These are phyloP conservation scores for Lamellibrachia luymesi DNA, from an alignment of 1,140 invertebrate species.

Conservation along the genomic window DNA sequence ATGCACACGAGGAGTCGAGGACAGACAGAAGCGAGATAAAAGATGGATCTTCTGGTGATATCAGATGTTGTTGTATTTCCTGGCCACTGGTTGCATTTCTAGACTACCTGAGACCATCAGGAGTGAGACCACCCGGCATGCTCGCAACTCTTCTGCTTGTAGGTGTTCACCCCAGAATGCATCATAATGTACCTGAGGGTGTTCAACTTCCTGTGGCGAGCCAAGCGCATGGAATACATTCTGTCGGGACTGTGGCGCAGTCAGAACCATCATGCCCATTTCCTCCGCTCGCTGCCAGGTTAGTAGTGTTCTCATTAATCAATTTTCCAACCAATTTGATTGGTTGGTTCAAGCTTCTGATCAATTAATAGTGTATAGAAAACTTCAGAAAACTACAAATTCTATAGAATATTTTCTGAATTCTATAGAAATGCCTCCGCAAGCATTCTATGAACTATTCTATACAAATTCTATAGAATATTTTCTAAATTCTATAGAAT, in stretches of 20 bases:
- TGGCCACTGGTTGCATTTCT: background rate
- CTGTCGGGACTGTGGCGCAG: slow-evolving; percentile 84
- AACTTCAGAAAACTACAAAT: too few species aligned
- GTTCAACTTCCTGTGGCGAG: slow-evolving; percentile 90
- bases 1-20: too few species aligned
- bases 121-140: background rate
- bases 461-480: too few species aligned
- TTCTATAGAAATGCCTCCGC: too few species aligned
- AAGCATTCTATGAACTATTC: too few species aligned
- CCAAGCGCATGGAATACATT: slow-evolving; percentile 90
- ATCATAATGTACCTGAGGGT: slow-evolving; percentile 79
- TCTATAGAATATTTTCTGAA: too few species aligned
- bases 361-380: too few species aligned
- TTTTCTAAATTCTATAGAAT: too few species aligned
- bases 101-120: background rate
- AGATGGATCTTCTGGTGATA: too few species aligned
- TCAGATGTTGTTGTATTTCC: background rate
- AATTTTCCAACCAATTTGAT: too few species aligned
- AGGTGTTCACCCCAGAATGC: slow-evolving; percentile 83
- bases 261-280: slow-evolving; percentile 68
- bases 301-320: background rate
- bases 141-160: slow-evolving; percentile 28
- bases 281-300: slow-evolving; percentile 46
- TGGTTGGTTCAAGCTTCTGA: too few species aligned
- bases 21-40: too few species aligned